These are phyloP conservation scores for Chrysomela aeneicollis DNA, from an alignment of 2,888 invertebrate genomes.

Conservation along the genomic window DNA sequence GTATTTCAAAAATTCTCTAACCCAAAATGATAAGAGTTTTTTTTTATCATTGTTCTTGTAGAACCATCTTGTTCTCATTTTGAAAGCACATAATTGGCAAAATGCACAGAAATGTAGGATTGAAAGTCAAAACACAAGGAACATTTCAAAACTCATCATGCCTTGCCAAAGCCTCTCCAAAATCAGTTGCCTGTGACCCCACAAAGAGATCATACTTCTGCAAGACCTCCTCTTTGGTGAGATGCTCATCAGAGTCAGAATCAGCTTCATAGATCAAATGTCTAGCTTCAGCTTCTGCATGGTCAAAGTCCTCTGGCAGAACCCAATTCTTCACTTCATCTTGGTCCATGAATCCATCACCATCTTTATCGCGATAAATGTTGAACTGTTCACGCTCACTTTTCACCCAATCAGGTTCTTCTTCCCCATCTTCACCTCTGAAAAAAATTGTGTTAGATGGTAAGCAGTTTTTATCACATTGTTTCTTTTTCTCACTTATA, in stretches of 20 bases:
- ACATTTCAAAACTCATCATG: constrained; percentile 91
- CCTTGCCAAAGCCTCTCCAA: constrained; percentile 92
- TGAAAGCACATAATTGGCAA: neutral
- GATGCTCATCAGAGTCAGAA: constrained; percentile 85
- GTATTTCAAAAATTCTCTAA: too few species aligned
- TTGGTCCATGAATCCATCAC: constrained; percentile 88
- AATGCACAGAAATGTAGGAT: neutral
- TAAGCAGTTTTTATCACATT: neutral
- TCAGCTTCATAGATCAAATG: constrained; percentile 97
- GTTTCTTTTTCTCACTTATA: constrained; percentile 62
- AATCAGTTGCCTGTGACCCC: constrained; percentile 98
- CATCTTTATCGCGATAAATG: constrained; percentile 83
- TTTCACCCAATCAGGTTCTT: constrained; percentile 95
- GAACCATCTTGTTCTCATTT: neutral
- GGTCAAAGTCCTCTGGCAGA: constrained; percentile 94
- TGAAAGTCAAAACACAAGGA: neutral
- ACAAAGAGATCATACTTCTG: constrained; percentile 97
- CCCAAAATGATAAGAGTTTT: too few species aligned
- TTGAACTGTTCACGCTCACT: constrained; percentile 92
- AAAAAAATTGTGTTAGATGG: neutral
- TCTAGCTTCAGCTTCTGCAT: constrained; percentile 94
- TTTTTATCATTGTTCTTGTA: too few species aligned
- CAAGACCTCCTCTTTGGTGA: constrained; percentile 89
- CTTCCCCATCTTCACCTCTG: constrained; percentile 71
- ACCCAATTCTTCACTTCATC: constrained; percentile 95